phyloP scores from a whole-genome alignment of 2,888 invertebrate species.

The Chrysopilus asiliformis region DNA sequence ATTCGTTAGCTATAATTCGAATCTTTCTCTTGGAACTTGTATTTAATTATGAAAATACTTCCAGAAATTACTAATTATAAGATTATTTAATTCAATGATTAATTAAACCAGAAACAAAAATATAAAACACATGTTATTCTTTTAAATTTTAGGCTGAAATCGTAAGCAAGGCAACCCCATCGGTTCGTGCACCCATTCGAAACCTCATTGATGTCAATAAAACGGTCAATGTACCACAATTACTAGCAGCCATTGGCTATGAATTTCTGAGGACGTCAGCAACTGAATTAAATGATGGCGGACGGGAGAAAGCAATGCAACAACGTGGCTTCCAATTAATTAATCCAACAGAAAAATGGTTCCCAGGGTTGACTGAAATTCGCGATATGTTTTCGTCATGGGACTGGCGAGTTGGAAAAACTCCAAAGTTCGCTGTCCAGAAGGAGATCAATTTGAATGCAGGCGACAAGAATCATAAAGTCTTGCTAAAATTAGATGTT shows the following conservation, averaged over 20 bases:
- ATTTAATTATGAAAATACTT: too few relatives aligned
- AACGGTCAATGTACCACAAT: slow-evolving; percentile 51
- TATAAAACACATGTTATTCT: not conserved
- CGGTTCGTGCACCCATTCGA: slow-evolving; percentile 65
- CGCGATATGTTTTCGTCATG: slow-evolving; percentile 58
- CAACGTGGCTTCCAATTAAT: slow-evolving; percentile 76
- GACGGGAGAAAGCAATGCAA: slow-evolving; percentile 51
- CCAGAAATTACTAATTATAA: too few relatives aligned
- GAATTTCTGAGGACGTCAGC: slow-evolving; percentile 67
- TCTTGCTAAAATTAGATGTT: slow-evolving; percentile 42
- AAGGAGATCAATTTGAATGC: slow-evolving; percentile 35
- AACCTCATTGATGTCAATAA: slow-evolving; percentile 68
- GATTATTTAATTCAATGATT: too few relatives aligned
- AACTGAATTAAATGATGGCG: slow-evolving; percentile 54
- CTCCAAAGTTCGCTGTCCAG: slow-evolving; percentile 66
- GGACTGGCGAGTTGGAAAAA: slow-evolving; percentile 81
- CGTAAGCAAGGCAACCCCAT: slow-evolving; percentile 72
- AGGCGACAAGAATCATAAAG: slow-evolving; percentile 40
- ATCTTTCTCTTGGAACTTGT: too few relatives aligned
- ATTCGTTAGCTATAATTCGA: too few relatives aligned
- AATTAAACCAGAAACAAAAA: slow-evolving; percentile 4
- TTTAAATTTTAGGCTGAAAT: slow-evolving; percentile 50
- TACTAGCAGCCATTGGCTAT: slow-evolving; percentile 70
- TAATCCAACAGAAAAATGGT: slow-evolving; percentile 79
- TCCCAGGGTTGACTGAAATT: slow-evolving; percentile 64